These are phyloP conservation scores for Chrysogorgia sp. DNA, from an alignment of 92 coral and sea anemone genomes.

Conservation along the genomic window DNA sequence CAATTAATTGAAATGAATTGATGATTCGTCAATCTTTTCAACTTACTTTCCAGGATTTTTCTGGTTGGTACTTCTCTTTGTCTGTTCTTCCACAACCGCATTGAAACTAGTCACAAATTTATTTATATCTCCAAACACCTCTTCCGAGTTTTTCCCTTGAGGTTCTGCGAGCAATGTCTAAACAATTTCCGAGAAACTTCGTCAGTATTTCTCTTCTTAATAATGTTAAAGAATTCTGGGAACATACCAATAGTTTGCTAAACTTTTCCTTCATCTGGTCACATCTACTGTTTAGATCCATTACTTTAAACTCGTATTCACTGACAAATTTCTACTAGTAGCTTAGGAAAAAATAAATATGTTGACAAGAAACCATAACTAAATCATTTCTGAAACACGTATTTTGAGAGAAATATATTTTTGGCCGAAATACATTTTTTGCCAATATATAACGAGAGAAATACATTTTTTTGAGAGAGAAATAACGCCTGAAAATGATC, in stretches of 20 bases:
- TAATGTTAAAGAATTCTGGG: background rate
- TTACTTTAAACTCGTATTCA: slow-evolving; percentile 81
- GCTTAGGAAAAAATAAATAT: slow-evolving; percentile 14
- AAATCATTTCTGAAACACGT: no score
- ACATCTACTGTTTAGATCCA: slow-evolving; percentile 77
- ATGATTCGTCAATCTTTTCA: no score
- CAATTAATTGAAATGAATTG: no score
- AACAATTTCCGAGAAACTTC: background rate
- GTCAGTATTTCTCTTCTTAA: background rate
- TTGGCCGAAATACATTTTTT: no score
- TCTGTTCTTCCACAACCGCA: slow-evolving; percentile 39
- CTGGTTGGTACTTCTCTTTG: slow-evolving; percentile 14
- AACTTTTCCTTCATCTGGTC: slow-evolving; percentile 86
- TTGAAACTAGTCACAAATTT: slow-evolving; percentile 58
- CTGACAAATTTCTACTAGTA: slow-evolving; percentile 67
- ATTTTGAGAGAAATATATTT: no score
- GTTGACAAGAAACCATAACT: slow-evolving; percentile 4
- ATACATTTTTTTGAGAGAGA: no score
- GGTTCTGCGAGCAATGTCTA: slow-evolving; percentile 83
- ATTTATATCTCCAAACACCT: slow-evolving; percentile 70
- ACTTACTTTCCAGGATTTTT: slow-evolving; percentile 19
- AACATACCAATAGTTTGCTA: slow-evolving; percentile 81
- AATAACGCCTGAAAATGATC: no score
- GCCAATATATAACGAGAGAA: no score
- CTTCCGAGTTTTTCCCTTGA: slow-evolving; percentile 89